Conservation (phyloP, 2,888 invertebrate species). For the Crepidodera aurea region DNA sequence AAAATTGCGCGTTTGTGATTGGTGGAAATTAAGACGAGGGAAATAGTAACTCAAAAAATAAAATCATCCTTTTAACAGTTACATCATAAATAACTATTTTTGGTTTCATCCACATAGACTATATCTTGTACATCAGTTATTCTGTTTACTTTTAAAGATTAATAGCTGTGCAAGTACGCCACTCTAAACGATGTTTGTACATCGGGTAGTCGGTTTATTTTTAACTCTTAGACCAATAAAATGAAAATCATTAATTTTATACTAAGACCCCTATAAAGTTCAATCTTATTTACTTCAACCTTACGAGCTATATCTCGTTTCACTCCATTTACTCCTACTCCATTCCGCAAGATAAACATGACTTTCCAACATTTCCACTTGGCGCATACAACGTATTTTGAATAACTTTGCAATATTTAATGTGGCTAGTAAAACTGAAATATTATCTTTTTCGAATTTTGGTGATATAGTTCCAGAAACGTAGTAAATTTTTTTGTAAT, state of each 20-base stretch:
- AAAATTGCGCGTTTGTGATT: too few relatives aligned
- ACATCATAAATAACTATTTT: too few relatives aligned
- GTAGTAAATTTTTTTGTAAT: too few relatives aligned
- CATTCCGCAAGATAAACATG: conserved; percentile 6
- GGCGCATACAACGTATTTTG: conserved; percentile 2
- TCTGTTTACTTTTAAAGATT: too few relatives aligned
- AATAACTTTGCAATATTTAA: conserved; percentile 2
- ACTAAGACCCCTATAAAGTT: conserved; percentile 5
- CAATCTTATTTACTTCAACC: conserved; percentile 20
- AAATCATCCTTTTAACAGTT: too few relatives aligned
- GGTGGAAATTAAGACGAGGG: too few relatives aligned
- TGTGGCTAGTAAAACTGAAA: not conserved
- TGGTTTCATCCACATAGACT: too few relatives aligned
- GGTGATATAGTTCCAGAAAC: too few relatives aligned
- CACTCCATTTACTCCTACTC: conserved; percentile 13
- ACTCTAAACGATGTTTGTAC: not conserved
- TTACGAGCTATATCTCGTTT: conserved; percentile 7
- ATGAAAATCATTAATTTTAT: conserved; percentile 12
- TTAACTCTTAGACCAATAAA: not conserved
- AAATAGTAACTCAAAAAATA: too few relatives aligned
- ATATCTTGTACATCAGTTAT: too few relatives aligned
- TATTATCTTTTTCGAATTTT: too few relatives aligned
- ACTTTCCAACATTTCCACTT: not conserved
- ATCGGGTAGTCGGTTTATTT: not conserved
- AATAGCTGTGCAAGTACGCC: not conserved